Percentiles rank a stretch among this genome's conserved stretches.
Conservation (phyloP, 2,797 vertebrate genomes). For the Pangasius mekongensis region DNA sequence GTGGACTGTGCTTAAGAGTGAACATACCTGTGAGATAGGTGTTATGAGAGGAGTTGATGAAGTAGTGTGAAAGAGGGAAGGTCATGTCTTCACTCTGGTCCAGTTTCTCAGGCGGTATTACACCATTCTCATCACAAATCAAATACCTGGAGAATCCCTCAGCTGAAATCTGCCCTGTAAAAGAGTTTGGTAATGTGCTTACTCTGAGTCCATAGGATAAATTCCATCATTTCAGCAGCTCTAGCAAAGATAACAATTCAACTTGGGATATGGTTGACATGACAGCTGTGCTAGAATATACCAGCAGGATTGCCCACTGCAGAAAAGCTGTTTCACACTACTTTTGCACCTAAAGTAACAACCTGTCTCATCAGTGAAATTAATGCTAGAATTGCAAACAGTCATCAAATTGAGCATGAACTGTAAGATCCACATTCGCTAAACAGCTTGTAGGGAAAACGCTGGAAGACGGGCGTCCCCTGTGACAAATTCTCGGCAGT, state of each 20-base stretch:
- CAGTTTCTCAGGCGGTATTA: conserved; percentile 95
- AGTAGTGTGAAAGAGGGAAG: conserved; percentile 95
- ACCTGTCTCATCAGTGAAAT: conserved; percentile 44
- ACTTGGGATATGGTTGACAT: neutral
- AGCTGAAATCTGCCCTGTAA: conserved; percentile 87
- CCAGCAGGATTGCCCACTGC: neutral
- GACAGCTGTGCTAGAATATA: neutral
- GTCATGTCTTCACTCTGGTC: conserved; percentile 98
- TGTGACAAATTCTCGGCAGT: conserved; percentile 57
- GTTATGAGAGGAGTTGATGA: conserved; percentile 98
- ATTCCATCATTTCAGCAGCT: neutral
- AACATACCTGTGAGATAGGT: conserved; percentile 95
- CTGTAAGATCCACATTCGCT: conserved; percentile 49
- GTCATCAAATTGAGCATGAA: conserved; percentile 47
- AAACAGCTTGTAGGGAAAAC: conserved; percentile 43
- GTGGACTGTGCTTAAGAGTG: neutral
- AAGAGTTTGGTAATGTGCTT: conserved; percentile 18
- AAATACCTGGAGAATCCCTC: conserved; percentile 92
- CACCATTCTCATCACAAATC: conserved; percentile 91
- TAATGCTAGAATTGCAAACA: conserved; percentile 41
- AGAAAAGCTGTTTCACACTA: conserved; percentile 14
- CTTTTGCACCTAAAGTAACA: conserved; percentile 52
- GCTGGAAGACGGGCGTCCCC: conserved; percentile 41
- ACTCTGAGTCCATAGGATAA: neutral
- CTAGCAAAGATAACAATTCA: neutral